Evolutionary conservation across 2,888 invertebrate species (phyloP).

Genomic region (Eumacrocentrus americanus): DNA sequence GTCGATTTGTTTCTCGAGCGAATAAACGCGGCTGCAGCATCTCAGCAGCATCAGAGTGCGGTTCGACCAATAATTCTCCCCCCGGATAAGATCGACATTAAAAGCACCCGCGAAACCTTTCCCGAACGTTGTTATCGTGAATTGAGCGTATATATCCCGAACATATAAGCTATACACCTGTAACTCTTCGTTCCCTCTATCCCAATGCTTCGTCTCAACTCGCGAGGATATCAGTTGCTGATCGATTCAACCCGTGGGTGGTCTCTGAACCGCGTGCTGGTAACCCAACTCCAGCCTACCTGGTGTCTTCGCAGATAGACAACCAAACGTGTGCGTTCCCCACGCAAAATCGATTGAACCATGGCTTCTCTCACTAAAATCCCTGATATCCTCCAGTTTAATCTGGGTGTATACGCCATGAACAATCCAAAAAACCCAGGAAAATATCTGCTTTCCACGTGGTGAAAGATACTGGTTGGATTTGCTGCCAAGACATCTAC

Average conservation of each 20-base stretch:
- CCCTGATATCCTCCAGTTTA: too few relatives aligned
- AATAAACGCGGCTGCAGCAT: constrained; percentile 40
- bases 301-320: constrained; percentile 48
- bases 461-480: too few relatives aligned
- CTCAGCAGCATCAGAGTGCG: too few relatives aligned
- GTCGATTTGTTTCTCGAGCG: constrained; percentile 39
- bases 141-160: constrained; percentile 42
- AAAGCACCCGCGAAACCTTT: constrained; percentile 47
- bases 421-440: too few relatives aligned
- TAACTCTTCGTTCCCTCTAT: constrained; percentile 45
- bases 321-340: too few relatives aligned
- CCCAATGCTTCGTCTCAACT: constrained; percentile 22
- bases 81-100: constrained; percentile 50
- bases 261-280: constrained; percentile 49
- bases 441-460: too few relatives aligned
- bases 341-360: too few relatives aligned
- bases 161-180: constrained; percentile 48
- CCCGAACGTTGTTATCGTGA: constrained; percentile 50
- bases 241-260: constrained; percentile 59
- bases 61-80: constrained; percentile 44
- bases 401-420: too few relatives aligned
- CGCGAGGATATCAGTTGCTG: constrained; percentile 53
- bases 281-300: constrained; percentile 53
- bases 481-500: too few relatives aligned
- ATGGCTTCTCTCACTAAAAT: too few relatives aligned